Evolutionary conservation across 1,140 invertebrate genomes (phyloP).

Genomic region (Achroia grisella): DNA sequence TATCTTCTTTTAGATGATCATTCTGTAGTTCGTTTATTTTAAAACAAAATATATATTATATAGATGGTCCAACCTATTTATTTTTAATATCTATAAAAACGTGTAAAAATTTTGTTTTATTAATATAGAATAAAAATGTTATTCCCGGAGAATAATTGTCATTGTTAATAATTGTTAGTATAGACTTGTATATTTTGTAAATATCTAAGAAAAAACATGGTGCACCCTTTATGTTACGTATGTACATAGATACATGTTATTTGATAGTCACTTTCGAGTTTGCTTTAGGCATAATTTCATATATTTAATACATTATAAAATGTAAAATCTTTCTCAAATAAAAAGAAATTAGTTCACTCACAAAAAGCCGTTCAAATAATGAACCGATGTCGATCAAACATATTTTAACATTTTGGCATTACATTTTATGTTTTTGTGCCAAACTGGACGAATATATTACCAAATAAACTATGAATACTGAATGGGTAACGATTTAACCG

Average conservation of each 20-base stretch:
- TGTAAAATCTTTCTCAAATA: no score
- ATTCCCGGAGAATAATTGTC: constrained; percentile 13
- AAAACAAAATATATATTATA: constrained; percentile 4
- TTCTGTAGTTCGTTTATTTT: not conserved
- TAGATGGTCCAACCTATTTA: constrained; percentile 48
- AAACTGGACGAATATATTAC: no score
- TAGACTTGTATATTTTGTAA: constrained; percentile 61
- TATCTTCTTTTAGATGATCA: not conserved
- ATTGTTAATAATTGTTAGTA: constrained; percentile 62
- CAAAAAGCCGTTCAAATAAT: no score
- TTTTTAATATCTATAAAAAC: constrained; percentile 25
- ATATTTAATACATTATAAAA: no score
- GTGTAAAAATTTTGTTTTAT: constrained; percentile 12
- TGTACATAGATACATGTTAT: constrained; percentile 21
- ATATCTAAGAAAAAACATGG: constrained; percentile 45
- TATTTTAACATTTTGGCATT: no score
- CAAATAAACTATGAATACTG: no score
- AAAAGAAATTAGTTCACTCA: no score
- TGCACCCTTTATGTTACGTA: constrained; percentile 39
- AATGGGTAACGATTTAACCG: no score
- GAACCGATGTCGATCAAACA: no score
- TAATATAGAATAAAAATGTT: constrained; percentile 8
- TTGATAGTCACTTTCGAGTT: constrained; percentile 7
- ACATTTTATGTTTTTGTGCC: no score
- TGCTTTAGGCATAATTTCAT: not conserved